Conservation (phyloP, 2,113 vertebrate species). For the Candoia aspera region DNA sequence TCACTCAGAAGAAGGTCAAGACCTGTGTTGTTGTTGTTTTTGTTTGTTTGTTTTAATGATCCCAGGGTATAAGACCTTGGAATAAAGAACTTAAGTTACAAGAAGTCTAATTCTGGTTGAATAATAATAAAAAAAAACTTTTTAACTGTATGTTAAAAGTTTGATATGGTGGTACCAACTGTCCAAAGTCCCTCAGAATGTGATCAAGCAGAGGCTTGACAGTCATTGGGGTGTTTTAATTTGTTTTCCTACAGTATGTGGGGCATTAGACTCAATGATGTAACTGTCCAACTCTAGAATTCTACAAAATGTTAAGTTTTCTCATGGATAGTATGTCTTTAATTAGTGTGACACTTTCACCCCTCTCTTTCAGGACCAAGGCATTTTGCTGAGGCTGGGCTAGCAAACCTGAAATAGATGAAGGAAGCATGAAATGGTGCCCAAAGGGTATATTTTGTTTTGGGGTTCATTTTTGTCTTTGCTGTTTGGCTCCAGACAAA, state of each 20-base stretch:
- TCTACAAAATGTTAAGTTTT: background rate
- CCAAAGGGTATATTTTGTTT: background rate
- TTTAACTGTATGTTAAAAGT: background rate
- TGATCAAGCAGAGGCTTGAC: background rate
- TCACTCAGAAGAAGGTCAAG: background rate
- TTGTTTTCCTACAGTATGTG: background rate
- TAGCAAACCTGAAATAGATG: background rate
- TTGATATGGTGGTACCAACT: background rate
- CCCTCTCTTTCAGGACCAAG: background rate
- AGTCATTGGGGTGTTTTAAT: background rate
- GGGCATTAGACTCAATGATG: no score
- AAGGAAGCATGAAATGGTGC: background rate
- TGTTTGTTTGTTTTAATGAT: background rate
- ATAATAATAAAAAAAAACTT: background rate
- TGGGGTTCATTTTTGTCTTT: background rate
- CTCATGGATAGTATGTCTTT: background rate
- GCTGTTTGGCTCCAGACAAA: background rate
- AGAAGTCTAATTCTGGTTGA: background rate
- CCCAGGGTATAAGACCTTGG: background rate
- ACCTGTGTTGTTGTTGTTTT: no score
- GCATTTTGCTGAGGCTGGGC: background rate
- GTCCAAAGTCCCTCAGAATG: background rate
- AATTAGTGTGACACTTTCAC: no score
- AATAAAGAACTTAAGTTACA: background rate
- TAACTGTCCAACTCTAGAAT: no score